Conservation (phyloP, 2,888 invertebrate species). For the Ophion obscuratus region DNA sequence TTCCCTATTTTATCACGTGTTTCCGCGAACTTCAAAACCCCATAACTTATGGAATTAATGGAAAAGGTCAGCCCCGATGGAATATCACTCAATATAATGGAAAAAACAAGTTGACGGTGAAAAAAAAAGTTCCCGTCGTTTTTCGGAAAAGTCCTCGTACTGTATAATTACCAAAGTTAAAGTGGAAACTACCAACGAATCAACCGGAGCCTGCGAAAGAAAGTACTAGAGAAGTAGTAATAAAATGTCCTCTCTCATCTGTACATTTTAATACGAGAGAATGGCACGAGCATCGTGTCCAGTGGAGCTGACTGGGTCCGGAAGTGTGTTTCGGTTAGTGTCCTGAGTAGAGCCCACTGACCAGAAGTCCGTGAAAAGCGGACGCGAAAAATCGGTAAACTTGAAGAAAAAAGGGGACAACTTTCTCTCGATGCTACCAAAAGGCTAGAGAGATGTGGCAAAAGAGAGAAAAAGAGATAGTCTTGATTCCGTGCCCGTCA, state of each 20-base stretch:
- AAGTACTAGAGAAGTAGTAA: background rate
- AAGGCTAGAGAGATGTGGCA: background rate
- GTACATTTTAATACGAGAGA: background rate
- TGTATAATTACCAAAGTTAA: background rate
- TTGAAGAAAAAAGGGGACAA: background rate
- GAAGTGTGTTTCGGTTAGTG: background rate
- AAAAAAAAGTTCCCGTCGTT: too few relatives aligned
- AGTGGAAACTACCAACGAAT: too few relatives aligned
- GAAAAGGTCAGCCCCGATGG: too few relatives aligned
- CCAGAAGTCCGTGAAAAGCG: background rate
- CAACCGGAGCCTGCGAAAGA: too few relatives aligned
- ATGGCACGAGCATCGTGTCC: background rate
- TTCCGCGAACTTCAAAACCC: too few relatives aligned
- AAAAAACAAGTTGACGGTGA: too few relatives aligned
- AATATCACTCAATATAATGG: too few relatives aligned
- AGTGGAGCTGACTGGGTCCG: background rate
- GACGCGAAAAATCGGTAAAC: background rate
- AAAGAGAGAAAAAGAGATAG: background rate
- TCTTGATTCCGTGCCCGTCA: constrained; percentile 22
- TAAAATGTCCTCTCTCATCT: background rate
- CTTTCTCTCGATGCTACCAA: background rate
- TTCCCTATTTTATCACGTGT: too few relatives aligned
- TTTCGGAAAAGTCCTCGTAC: too few relatives aligned
- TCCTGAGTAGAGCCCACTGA: background rate
- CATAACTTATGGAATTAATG: too few relatives aligned